Conservation (phyloP, 2,797 vertebrate species). For the Prionace glauca region DNA sequence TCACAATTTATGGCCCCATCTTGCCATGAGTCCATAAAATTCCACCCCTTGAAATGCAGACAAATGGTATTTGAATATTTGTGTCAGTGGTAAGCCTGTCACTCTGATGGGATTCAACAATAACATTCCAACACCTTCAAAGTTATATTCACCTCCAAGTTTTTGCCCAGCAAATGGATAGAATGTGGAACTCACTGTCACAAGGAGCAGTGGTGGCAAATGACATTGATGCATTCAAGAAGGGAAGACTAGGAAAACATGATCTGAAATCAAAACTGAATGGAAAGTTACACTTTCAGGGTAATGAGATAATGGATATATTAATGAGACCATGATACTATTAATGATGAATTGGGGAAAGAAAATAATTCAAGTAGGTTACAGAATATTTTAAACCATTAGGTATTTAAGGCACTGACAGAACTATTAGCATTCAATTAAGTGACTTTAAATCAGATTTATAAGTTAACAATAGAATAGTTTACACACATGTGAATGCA, state of each 20-base stretch:
- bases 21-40: too few relatives aligned
- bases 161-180: not conserved
- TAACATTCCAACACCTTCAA: not conserved
- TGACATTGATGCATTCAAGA: not conserved
- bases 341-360: too few relatives aligned
- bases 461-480: too few relatives aligned
- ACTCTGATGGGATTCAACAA: not conserved
- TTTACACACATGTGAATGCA: too few relatives aligned
- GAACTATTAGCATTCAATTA: too few relatives aligned
- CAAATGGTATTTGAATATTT: not conserved
- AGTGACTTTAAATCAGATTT: too few relatives aligned
- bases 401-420: too few relatives aligned
- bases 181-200: not conserved
- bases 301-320: too few relatives aligned
- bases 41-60: not conserved
- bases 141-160: not conserved
- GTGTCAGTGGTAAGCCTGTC: not conserved
- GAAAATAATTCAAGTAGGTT: too few relatives aligned
- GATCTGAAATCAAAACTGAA: not conserved
- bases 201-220: not conserved
- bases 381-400: too few relatives aligned
- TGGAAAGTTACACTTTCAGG: not conserved
- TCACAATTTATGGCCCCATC: too few relatives aligned
- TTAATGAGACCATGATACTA: too few relatives aligned
- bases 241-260: not conserved